Percentiles rank a stretch among this genome's conserved stretches.
These are phyloP conservation scores for Muscicapa comitata DNA, from an alignment of 2,797 vertebrate genomes.

Conservation along the genomic window DNA sequence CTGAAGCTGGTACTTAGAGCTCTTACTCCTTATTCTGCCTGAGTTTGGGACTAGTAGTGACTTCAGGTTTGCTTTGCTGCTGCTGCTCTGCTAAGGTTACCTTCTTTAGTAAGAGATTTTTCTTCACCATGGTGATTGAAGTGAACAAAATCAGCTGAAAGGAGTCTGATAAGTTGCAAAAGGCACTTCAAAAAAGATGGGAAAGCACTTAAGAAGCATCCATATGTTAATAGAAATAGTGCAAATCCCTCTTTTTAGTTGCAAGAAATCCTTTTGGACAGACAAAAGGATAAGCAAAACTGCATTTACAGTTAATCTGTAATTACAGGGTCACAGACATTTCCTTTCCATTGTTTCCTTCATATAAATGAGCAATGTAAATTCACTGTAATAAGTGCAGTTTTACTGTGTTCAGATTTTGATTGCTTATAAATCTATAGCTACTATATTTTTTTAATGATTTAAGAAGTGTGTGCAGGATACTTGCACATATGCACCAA, in stretches of 20 bases:
- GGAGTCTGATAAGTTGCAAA: not conserved
- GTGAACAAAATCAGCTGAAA: not conserved
- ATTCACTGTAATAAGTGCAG: not conserved
- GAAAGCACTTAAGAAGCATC: not conserved
- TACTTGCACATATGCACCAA: not conserved
- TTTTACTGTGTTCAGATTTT: constrained; percentile 25
- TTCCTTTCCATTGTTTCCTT: constrained; percentile 44
- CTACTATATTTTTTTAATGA: constrained; percentile 54
- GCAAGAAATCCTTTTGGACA: not conserved
- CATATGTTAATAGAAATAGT: not conserved
- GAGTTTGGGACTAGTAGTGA: not conserved
- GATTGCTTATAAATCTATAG: not conserved
- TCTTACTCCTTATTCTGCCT: not conserved
- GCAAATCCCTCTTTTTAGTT: constrained; percentile 1
- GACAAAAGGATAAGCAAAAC: not conserved
- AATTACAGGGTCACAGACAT: not conserved
- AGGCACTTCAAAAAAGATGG: not conserved
- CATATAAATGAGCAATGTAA: not conserved
- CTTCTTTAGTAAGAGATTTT: not conserved
- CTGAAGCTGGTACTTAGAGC: not conserved
- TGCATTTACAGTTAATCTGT: not conserved
- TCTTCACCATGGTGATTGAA: not conserved
- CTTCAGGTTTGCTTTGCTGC: constrained; percentile 40
- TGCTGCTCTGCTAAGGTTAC: constrained; percentile 35
- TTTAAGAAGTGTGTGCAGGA: constrained; percentile 2